Percentiles rank a stretch among this genome's conserved stretches.
phyloP scores from a whole-genome alignment of 2,797 vertebrate genomes.

The Neostethus bicornis region DNA sequence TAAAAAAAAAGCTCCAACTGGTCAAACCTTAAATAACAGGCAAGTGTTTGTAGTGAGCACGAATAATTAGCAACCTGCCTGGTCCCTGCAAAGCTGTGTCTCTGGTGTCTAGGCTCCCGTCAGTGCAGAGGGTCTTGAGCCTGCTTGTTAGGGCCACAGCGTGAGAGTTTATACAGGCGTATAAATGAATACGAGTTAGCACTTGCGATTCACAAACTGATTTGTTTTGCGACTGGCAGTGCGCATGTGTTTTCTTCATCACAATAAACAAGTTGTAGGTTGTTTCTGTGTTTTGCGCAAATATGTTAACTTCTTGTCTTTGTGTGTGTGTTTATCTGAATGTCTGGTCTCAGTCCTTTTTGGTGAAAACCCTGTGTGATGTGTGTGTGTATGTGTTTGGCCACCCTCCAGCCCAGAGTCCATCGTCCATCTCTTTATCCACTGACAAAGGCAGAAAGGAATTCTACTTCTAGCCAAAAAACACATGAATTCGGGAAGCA shows the following conservation, averaged over 20 bases:
- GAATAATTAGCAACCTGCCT: slow-evolving; percentile 67
- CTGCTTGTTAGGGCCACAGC: slow-evolving; percentile 56
- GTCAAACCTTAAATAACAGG: slow-evolving; percentile 62
- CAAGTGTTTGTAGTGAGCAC: slow-evolving; percentile 58
- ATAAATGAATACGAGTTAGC: slow-evolving; percentile 9
- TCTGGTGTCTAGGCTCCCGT: slow-evolving; percentile 29
- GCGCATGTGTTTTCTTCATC: slow-evolving; percentile 15
- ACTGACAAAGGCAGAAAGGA: slow-evolving; percentile 24
- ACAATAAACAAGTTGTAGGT: slow-evolving; percentile 10
- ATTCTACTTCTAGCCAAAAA: slow-evolving; percentile 40
- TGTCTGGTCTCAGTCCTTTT: slow-evolving; percentile 36
- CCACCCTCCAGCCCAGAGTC: slow-evolving; percentile 38
- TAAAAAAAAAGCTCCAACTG: slow-evolving; percentile 50
- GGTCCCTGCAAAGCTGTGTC: slow-evolving; percentile 35
- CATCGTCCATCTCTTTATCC: slow-evolving; percentile 38
- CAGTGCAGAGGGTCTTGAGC: slow-evolving; percentile 41
- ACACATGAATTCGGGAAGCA: slow-evolving; percentile 20
- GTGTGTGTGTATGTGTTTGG: slow-evolving; percentile 26
- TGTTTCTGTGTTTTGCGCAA: slow-evolving; percentile 32
- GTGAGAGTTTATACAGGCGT: background rate
- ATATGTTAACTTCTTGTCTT: slow-evolving; percentile 7
- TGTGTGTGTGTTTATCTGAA: slow-evolving; percentile 19
- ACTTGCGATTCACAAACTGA: slow-evolving; percentile 27
- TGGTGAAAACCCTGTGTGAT: slow-evolving; percentile 31
- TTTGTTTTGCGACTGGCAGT: slow-evolving; percentile 19